phyloP scores from a whole-genome alignment of 2,888 invertebrate genomes.

The Drosophila mulleri region DNA sequence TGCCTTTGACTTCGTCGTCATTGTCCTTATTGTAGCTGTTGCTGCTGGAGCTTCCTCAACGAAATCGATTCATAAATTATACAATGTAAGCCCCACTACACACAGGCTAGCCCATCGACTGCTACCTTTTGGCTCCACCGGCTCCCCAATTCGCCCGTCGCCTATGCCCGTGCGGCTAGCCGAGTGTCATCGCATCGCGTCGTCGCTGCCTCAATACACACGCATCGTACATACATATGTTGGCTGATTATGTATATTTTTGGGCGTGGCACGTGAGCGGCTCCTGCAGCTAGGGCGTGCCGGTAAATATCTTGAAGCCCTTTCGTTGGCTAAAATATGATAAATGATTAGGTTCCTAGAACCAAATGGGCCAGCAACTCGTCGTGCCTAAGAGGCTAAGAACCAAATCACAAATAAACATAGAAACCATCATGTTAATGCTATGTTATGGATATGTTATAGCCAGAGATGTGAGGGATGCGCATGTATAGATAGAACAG shows the following conservation, averaged over 20 bases:
- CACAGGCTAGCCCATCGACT: neutral
- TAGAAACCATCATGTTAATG: neutral
- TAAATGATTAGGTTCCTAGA: neutral
- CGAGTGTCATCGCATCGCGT: no score
- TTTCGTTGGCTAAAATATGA: neutral
- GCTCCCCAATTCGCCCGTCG: neutral
- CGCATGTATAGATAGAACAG: no score
- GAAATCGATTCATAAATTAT: constrained; percentile 72
- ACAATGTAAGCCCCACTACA: constrained; percentile 41
- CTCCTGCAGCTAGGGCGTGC: neutral
- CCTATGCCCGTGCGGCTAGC: neutral
- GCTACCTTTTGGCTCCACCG: neutral
- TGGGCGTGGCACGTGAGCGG: constrained; percentile 2
- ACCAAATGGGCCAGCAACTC: neutral
- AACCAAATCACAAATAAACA: neutral
- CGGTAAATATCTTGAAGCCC: neutral
- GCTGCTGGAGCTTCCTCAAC: constrained; percentile 13
- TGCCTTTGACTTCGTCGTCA: neutral
- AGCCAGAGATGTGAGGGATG: no score
- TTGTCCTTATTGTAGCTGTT: neutral
- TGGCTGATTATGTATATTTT: constrained; percentile 5
- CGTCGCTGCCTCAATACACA: neutral
- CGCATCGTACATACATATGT: constrained; percentile 1
- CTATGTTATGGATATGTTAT: neutral
- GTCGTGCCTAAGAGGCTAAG: neutral